These are phyloP conservation scores for Chironomus tentans DNA, from an alignment of 2,888 invertebrate species.

Conservation along the genomic window DNA sequence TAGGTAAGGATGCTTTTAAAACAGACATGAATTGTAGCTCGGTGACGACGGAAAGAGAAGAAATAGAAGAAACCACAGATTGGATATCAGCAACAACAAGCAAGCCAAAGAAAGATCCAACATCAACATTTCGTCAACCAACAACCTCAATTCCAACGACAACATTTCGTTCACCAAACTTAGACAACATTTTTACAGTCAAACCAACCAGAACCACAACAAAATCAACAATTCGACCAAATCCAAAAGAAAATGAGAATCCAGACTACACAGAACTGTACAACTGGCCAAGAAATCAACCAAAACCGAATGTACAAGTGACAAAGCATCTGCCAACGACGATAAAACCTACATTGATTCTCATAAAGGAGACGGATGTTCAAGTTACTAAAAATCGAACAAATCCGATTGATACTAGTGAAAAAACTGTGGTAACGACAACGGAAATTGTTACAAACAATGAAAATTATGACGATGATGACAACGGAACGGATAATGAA, in stretches of 20 bases:
- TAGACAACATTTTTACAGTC: conserved; percentile 10
- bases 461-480: neutral
- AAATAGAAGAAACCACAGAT: neutral
- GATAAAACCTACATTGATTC: neutral
- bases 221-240: conserved; percentile 12
- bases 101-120: neutral
- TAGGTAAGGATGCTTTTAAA: conserved; percentile 1
- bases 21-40: conserved; percentile 16
- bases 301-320: conserved; percentile 3
- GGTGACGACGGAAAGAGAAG: neutral
- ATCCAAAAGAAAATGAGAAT: conserved; percentile 21
- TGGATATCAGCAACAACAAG: neutral
- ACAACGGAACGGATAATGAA: neutral
- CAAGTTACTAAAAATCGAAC: neutral
- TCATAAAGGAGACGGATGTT: neutral
- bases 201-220: neutral
- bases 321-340: conserved; percentile 1
- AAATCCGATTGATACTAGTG: neutral
- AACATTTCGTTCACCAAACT: neutral
- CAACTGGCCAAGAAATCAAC: neutral
- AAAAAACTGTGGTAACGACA: neutral
- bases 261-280: conserved; percentile 16
- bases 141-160: neutral
- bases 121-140: neutral
- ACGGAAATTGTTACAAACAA: neutral